Evolutionary conservation across 2,888 invertebrate species (phyloP).

Genomic region (Drosophila testacea): DNA sequence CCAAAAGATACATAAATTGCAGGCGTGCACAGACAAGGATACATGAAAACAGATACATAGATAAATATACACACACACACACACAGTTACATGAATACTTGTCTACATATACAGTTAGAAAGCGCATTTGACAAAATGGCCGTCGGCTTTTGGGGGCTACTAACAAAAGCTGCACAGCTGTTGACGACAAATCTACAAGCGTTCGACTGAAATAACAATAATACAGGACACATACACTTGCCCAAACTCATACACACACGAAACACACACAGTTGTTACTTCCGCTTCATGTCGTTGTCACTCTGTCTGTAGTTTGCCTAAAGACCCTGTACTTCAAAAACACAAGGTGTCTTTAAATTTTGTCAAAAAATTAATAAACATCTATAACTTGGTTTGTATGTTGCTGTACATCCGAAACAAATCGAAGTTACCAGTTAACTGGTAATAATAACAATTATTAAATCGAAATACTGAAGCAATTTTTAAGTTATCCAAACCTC

Average conservation of each 20-base stretch:
- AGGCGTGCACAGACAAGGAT: conserved; percentile 45
- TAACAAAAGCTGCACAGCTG: conserved; percentile 63
- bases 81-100: background rate
- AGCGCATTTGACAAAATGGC: conserved; percentile 54
- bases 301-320: conserved; percentile 14
- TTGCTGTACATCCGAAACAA: too few species aligned
- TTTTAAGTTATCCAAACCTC: too few species aligned
- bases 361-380: too few species aligned
- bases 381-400: too few species aligned
- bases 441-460: too few species aligned
- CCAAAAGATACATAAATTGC: conserved; percentile 79
- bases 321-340: too few species aligned
- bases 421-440: too few species aligned
- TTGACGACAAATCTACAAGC: conserved; percentile 76
- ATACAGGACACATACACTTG: conserved; percentile 41
- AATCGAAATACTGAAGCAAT: too few species aligned
- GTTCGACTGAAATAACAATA: conserved; percentile 75
- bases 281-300: conserved; percentile 75
- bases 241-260: conserved; percentile 23
- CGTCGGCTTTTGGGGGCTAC: conserved; percentile 34
- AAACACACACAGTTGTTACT: conserved; percentile 69
- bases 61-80: conserved; percentile 14
- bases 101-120: conserved; percentile 16
- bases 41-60: conserved; percentile 20
- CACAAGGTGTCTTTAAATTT: too few species aligned